A percentile compares a stretch with the other conserved stretches of the same genome.
These are phyloP conservation scores for Struthio camelus DNA, from an alignment of 2,113 vertebrate genomes.

Conservation along the genomic window DNA sequence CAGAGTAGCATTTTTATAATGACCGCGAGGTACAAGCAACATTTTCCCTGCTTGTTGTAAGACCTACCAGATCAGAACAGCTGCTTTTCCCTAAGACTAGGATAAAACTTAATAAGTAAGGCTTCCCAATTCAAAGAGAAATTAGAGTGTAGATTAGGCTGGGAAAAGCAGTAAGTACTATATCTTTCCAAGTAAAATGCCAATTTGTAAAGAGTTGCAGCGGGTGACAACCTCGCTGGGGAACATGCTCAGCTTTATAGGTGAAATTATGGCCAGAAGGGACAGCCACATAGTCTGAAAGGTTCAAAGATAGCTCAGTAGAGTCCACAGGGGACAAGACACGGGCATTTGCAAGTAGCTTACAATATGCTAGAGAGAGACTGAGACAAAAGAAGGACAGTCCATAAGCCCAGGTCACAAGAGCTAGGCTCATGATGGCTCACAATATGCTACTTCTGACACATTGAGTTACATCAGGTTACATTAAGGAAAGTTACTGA, in stretches of 20 bases:
- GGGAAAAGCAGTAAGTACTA: background rate
- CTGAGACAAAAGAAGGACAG: background rate
- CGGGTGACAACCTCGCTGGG: background rate
- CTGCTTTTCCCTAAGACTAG: background rate
- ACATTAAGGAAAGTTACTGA: background rate
- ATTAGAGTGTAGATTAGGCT: background rate
- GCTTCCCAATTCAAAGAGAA: background rate
- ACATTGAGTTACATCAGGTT: background rate
- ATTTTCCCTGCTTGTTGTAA: background rate
- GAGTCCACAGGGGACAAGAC: background rate
- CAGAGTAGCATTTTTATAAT: too few species aligned
- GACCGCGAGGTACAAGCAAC: background rate
- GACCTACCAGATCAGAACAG: background rate
- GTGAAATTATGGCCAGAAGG: background rate
- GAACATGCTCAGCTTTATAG: background rate
- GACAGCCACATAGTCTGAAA: background rate
- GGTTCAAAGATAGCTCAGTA: background rate
- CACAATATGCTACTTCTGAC: slow-evolving; percentile 51
- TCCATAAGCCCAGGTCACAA: background rate
- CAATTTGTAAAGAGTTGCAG: background rate
- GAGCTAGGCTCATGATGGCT: background rate
- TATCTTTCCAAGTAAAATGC: background rate
- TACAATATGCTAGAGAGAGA: slow-evolving; percentile 21
- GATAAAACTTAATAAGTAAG: background rate
- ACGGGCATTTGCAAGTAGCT: background rate